These are phyloP conservation scores for Slavum lentiscoides DNA, from an alignment of 2,888 invertebrate species.

Conservation along the genomic window DNA sequence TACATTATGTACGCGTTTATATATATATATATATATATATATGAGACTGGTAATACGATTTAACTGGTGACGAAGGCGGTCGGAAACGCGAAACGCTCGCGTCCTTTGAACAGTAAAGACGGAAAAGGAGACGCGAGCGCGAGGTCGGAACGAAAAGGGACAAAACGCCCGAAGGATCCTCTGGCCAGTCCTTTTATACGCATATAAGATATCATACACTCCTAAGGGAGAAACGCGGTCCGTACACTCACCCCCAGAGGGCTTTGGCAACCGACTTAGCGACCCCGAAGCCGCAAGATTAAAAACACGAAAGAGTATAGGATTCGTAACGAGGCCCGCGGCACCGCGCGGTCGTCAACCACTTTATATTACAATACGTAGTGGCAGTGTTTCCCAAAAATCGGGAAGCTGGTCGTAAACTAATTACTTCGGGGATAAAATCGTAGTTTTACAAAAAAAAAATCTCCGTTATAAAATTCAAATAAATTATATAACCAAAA, in stretches of 20 bases:
- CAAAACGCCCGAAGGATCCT: slow-evolving; percentile 33
- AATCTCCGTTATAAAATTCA: too few relatives aligned
- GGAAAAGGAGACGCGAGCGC: not conserved
- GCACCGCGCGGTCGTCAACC: too few relatives aligned
- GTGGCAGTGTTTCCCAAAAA: too few relatives aligned
- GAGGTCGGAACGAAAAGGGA: slow-evolving; percentile 26
- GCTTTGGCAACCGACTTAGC: slow-evolving; percentile 13
- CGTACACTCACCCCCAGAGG: not conserved
- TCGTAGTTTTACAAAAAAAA: too few relatives aligned
- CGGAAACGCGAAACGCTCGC: slow-evolving; percentile 3
- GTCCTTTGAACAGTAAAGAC: slow-evolving; percentile 28
- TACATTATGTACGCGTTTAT: not conserved
- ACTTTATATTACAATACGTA: too few relatives aligned
- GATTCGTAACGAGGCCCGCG: not conserved
- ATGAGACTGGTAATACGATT: slow-evolving; percentile 33
- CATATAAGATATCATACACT: not conserved
- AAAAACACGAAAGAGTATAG: slow-evolving; percentile 37
- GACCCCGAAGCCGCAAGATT: slow-evolving; percentile 1
- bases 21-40: not conserved
- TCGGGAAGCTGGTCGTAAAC: too few relatives aligned
- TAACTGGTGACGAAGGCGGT: slow-evolving; percentile 17
- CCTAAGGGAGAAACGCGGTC: not conserved
- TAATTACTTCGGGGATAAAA: too few relatives aligned
- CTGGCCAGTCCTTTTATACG: slow-evolving; percentile 37
- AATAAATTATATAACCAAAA: too few relatives aligned